Evolutionary conservation across 2,797 vertebrate genomes (phyloP).

Genomic region (Jordanella pulchra): DNA sequence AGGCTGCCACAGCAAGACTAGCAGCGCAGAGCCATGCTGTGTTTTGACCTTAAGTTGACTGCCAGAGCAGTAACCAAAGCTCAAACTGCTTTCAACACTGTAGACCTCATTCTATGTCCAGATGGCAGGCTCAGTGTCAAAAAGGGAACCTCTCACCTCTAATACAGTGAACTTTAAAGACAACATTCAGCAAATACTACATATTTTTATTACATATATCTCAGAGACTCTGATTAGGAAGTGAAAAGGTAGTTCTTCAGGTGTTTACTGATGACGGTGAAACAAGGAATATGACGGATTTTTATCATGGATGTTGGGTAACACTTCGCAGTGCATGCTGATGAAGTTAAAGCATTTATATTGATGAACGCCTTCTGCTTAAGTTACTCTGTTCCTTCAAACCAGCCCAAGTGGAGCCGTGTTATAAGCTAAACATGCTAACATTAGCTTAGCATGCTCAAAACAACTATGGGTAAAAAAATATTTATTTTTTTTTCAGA

Average conservation of each 20-base stretch:
- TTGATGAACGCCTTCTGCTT: background rate
- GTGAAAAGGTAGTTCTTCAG: too few relatives aligned
- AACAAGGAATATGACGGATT: too few relatives aligned
- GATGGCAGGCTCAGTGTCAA: constrained; percentile 44
- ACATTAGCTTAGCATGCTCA: background rate
- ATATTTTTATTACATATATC: constrained; percentile 19
- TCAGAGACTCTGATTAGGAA: background rate
- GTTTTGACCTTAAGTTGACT: constrained; percentile 36
- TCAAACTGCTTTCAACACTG: constrained; percentile 40
- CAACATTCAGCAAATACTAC: constrained; percentile 28
- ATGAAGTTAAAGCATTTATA: background rate
- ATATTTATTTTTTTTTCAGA: too few relatives aligned
- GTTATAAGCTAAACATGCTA: background rate
- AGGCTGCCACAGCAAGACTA: constrained; percentile 13
- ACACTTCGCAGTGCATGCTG: too few relatives aligned
- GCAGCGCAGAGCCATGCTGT: constrained; percentile 18
- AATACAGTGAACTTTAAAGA: constrained; percentile 33
- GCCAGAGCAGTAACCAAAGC: constrained; percentile 34
- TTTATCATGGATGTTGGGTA: too few relatives aligned
- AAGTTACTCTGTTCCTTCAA: background rate
- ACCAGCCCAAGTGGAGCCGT: background rate
- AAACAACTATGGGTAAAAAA: too few relatives aligned
- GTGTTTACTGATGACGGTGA: too few relatives aligned
- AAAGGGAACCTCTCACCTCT: constrained; percentile 44
- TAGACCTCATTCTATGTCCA: constrained; percentile 37